Evolutionary conservation across 2,113 vertebrate species (phyloP), one percentile per base, ranked within the genome.

Genomic region (Muntiacus reevesi): DNA sequence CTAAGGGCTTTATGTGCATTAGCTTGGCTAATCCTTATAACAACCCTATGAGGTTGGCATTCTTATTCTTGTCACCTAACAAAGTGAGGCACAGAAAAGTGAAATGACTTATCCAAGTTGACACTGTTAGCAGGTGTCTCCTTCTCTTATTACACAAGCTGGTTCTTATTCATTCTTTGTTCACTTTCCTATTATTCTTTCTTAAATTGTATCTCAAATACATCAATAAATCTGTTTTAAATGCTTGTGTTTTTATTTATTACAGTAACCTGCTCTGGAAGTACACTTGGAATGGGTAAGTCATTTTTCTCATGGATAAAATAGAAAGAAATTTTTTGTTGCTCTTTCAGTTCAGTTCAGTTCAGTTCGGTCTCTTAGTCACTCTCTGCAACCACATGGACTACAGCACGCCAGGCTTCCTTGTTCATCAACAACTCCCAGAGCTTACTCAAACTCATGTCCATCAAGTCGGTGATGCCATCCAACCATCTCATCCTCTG

Each of bases 251-350:
- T 97, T 94, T 97, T 71, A 67, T 98, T 93, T 94, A 97, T 99
- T 98, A 95, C 98, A 99, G 99, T 99, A 95, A 99, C 99, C 85
- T 99, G 99, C 91, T 99, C 99, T 95, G 99, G 99, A 97, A 99
- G 98, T 97, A 99, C 98, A 83, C 98, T 99, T 91, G 99, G 99
- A 97, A 99, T 99, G 98, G 99, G 99, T 99, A 99, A 99, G 99
- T 98, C 57, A 76, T 87, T 96, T 92, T 76, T 57, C 40, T 79
- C 17, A 43, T n/a, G 89, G 28, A 85, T 79, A 76, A 89, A 57
- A 52, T 27, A 27, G 36, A 57, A 94, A 33, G 47, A 5, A 60
- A 47, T 78, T 55, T 89, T 74, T 59, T 76, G 21, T 76, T 43
- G 71, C 71, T 76, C 36, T 71, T 74, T 74, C 67, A 74, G 64